Conservation (phyloP, 2,888 invertebrate genomes). For the Clusia tigrina region DNA sequence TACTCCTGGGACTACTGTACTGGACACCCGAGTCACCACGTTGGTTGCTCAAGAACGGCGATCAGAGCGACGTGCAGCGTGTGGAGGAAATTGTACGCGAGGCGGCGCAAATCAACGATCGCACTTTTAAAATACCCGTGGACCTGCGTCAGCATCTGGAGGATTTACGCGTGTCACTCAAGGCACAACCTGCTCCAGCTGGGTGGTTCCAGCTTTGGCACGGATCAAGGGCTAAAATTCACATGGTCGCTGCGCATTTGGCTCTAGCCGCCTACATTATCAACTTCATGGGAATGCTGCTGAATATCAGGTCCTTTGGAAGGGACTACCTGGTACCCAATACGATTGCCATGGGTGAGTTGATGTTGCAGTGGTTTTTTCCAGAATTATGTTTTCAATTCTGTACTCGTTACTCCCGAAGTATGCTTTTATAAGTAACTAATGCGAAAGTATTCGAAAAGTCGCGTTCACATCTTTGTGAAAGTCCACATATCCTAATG, state of each 20-base stretch:
- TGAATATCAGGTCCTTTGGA: constrained; percentile 65
- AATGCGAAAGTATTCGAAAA: no score
- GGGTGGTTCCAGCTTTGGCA: constrained; percentile 59
- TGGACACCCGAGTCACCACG: constrained; percentile 66
- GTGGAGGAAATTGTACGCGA: constrained; percentile 59
- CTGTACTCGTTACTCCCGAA: no score
- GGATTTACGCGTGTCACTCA: constrained; percentile 49
- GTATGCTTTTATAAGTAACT: no score
- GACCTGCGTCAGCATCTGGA: constrained; percentile 58
- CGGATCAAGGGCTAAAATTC: constrained; percentile 55
- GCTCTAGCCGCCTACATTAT: constrained; percentile 61
- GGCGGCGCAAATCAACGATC: constrained; percentile 61
- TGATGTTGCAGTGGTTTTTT: no score
- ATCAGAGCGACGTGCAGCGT: constrained; percentile 50
- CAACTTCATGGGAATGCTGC: constrained; percentile 65
- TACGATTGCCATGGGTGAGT: constrained; percentile 64
- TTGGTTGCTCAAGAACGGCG: constrained; percentile 62
- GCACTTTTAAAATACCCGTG: constrained; percentile 52
- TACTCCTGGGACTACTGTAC: constrained; percentile 59
- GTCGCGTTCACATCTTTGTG: no score
- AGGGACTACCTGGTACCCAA: constrained; percentile 61
- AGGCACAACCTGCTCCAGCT: constrained; percentile 49
- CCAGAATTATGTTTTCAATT: no score
- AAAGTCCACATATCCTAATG: no score
- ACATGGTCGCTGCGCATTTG: constrained; percentile 60